Conservation (phyloP, 2,797 vertebrate species). For the Helostoma temminkii region DNA sequence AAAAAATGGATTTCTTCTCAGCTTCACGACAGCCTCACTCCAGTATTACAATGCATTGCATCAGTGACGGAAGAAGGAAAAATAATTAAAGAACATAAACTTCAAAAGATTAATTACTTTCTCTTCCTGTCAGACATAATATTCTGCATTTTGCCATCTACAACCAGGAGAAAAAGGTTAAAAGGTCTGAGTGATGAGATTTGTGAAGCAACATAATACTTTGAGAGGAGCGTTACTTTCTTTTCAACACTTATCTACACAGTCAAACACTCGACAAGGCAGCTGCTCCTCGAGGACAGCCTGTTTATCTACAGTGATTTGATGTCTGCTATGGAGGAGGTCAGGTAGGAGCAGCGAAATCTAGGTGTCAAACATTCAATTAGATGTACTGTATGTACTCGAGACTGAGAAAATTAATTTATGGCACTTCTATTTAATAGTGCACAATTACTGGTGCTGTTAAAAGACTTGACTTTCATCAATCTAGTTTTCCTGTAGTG, state of each 20-base stretch:
- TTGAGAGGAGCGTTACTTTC: conserved; percentile 18
- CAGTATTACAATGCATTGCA: conserved; percentile 65
- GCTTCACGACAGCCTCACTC: conserved; percentile 26
- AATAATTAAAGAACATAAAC: conserved; percentile 6
- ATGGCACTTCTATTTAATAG: conserved; percentile 7
- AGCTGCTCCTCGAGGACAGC: conserved; percentile 39
- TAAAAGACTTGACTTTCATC: background rate
- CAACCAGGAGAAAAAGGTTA: conserved; percentile 19
- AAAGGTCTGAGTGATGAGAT: conserved; percentile 29
- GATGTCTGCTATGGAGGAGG: conserved; percentile 11
- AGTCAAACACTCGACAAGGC: conserved; percentile 24
- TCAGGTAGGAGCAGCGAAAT: conserved; percentile 19
- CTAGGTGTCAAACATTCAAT: conserved; percentile 2
- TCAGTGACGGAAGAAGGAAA: conserved; percentile 49
- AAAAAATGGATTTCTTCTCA: conserved; percentile 17
- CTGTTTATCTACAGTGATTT: conserved; percentile 34
- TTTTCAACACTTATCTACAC: conserved; percentile 38
- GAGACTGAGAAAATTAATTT: background rate
- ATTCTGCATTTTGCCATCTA: conserved; percentile 34
- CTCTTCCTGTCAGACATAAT: conserved; percentile 46
- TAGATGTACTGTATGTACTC: background rate
- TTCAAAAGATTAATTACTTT: conserved; percentile 57
- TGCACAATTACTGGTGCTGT: conserved; percentile 11
- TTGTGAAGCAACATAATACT: conserved; percentile 31
- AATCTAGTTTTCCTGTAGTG: background rate